Evolutionary conservation across 2,888 invertebrate genomes (phyloP), one percentile per base, ranked within the genome.

Genomic region (Syrista parreyssii): DNA sequence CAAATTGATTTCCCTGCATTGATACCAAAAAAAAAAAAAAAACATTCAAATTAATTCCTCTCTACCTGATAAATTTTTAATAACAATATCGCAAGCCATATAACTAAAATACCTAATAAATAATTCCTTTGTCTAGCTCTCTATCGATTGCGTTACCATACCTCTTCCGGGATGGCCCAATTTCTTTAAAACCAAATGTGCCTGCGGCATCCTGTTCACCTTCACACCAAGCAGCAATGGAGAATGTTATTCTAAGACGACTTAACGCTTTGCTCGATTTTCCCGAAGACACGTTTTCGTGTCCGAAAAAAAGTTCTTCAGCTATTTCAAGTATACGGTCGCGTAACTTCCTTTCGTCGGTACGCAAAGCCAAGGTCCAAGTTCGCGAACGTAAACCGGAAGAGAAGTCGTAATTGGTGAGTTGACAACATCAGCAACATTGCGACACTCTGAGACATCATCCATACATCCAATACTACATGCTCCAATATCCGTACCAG

Each of bases 1-100:
- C 75, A 84, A 79, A 76, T 83, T 83, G 74, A 86, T 77, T 83
- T 89, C 89, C 76, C 89, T 89, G 82, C 6, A 84, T 79, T 71
- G 31, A 12, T 71, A 71, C 23, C 23, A 1, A 55, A 55, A 6
- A 55, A 1, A 55, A 55, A 6, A 55, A 23, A 36, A 23, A 55
- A 55, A 55, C 9, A 23, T 23, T 55, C 15, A 23, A 55, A 55
- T 55, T 55, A 55, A 55, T 55, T 23, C 2, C 23, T 23, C 9
- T 55, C 9, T 23, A 55, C 23, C 55, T 55, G 55, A 23, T 23
- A 9, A 55, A 55, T 55, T 55, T 55, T 55, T 23, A 55, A 55
- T 23, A 55, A 55, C 9, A 55, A 55, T 9, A 23, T 55, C 23
- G 23, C 55, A 55, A 55, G 55, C 9, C 23, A 55, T 9, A 55